These are phyloP conservation scores for Zaprionus lachaisei DNA, from an alignment of 1,140 invertebrate species.

Conservation along the genomic window DNA sequence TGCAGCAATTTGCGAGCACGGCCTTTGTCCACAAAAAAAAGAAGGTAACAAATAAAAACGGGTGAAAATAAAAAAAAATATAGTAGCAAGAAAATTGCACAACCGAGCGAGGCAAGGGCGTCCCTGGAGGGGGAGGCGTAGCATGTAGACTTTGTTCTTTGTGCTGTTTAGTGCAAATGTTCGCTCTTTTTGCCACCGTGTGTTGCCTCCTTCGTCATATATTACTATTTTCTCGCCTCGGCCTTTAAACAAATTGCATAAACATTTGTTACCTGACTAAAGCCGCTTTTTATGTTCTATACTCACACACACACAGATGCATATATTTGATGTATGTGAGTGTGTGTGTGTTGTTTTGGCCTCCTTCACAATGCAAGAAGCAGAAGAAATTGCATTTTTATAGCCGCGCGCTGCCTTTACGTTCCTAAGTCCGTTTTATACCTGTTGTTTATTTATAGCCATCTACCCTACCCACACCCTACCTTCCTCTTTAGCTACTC, in stretches of 20 bases:
- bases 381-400: slow-evolving; percentile 60
- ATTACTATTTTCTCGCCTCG: slow-evolving; percentile 44
- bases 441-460: slow-evolving; percentile 71
- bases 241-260: slow-evolving; percentile 63
- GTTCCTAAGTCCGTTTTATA: slow-evolving; percentile 69
- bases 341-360: slow-evolving; percentile 11
- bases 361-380: background rate
- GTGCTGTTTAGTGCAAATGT: slow-evolving; percentile 53
- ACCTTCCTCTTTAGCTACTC: slow-evolving; percentile 1
- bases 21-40: slow-evolving; percentile 45
- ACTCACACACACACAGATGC: slow-evolving; percentile 12
- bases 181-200: slow-evolving; percentile 31
- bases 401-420: slow-evolving; percentile 42
- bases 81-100: slow-evolving; percentile 28
- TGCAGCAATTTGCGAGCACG: slow-evolving; percentile 61
- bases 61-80: background rate
- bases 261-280: slow-evolving; percentile 62
- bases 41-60: background rate
- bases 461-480: slow-evolving; percentile 15
- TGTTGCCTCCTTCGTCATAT: slow-evolving; percentile 31
- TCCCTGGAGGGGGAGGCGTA: background rate
- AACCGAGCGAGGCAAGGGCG: background rate
- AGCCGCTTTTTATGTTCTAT: slow-evolving; percentile 43
- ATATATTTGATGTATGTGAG: slow-evolving; percentile 16
- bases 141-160: slow-evolving; percentile 38